Evolutionary conservation across 2,113 vertebrate genomes (phyloP), one percentile per base, ranked within the genome.

Genomic region (Chlamydotis undulata): DNA sequence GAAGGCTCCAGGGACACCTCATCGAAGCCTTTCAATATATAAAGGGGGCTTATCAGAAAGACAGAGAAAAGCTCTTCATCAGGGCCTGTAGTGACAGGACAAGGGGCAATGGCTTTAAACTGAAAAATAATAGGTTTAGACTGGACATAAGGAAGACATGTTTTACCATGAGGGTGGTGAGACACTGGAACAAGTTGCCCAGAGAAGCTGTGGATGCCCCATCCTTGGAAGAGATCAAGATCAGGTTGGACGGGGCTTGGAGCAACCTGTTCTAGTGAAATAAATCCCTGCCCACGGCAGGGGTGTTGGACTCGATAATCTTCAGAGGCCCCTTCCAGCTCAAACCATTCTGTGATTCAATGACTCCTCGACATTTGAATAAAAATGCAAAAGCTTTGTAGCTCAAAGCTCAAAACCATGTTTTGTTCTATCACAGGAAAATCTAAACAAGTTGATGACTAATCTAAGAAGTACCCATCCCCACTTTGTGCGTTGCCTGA

Each of bases 391-490:
- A 93, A 47, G 29, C 25, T 78, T 59, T 80, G 35, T 41, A 57
- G 5, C 35, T 39, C 49, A 63, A 15, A 89, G 39, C 16, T 88
- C 53, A 87, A 75, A 52, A 9, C 35, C 24, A 18, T 19, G 8
- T 49, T 94, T 53, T 13, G 2, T 63, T 91, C 55, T 68, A 21
- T 52, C 76, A 93, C 96, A 99, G 99, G 99, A 99, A 96, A 99
- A 99, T 92, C 83, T 99, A 78, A 99, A 98, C 95, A 99, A 99
- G 83, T n/a, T 99, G 97, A 99, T 99, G 99, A 98, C 98, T 73
- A 99, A 99, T 77, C 87, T 99, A 71, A 98, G 98, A 93, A 98
- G 97, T 63, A 97, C 99, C 15, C 98, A 99, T 23, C 98, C 99
- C 80, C 99, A 99, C 96, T 99, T 99, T 80, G 99, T 99, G 6